Evolutionary conservation across 1,140 invertebrate genomes (phyloP).

Genomic region (Uloborus diversus): DNA sequence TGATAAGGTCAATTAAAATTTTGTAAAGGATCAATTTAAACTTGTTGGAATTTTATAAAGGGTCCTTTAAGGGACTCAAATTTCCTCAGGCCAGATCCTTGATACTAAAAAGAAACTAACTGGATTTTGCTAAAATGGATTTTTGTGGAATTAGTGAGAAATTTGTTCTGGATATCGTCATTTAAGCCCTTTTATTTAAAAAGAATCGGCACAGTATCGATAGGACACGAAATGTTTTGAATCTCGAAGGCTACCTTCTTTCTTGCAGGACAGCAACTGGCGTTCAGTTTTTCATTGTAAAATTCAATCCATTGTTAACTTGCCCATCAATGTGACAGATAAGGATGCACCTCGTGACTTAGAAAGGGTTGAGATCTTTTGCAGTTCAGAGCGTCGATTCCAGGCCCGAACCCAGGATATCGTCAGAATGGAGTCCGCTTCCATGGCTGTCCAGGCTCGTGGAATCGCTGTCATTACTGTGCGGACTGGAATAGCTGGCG

Average conservation of each 20-base stretch:
- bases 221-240: not conserved
- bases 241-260: not conserved
- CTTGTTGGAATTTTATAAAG: no score
- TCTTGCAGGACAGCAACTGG: not conserved
- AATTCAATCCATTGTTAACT: not conserved
- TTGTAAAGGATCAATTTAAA: no score
- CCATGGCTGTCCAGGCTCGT: conserved; percentile 73
- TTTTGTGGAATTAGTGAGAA: no score
- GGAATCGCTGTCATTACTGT: conserved; percentile 81
- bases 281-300: not conserved
- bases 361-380: conserved; percentile 1
- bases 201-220: not conserved
- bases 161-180: no score
- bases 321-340: conserved; percentile 41
- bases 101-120: no score
- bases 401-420: conserved; percentile 54
- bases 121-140: no score
- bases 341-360: not conserved
- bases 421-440: conserved; percentile 65
- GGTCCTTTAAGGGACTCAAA: no score
- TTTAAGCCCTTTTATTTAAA: not conserved
- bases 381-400: conserved; percentile 60
- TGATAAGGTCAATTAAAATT: no score
- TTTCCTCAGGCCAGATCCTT: no score
- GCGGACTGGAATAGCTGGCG: conserved; percentile 84